A percentile compares a stretch with the other conserved stretches of the same genome.
Conservation (phyloP, 1,140 invertebrate species). For the Drosophila truncata region DNA sequence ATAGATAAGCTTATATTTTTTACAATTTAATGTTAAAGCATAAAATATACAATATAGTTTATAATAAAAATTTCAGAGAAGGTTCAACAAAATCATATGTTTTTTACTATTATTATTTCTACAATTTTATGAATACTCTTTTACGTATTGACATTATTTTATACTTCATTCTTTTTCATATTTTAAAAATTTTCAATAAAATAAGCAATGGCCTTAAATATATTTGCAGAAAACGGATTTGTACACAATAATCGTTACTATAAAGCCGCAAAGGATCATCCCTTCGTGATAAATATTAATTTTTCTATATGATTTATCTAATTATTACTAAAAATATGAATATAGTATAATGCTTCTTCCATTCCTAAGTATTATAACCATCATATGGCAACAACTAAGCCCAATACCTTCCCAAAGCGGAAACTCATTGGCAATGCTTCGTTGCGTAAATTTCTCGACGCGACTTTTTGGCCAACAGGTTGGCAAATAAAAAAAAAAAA, state of each 20-base stretch:
- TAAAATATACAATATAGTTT: too few relatives aligned
- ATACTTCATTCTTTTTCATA: not conserved
- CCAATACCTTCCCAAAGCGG: slow-evolving; percentile 79
- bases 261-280: not conserved
- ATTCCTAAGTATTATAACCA: not conserved
- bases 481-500: slow-evolving; percentile 46
- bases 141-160: not conserved
- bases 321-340: not conserved
- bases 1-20: too few relatives aligned
- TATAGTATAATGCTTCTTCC: not conserved
- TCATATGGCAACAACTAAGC: slow-evolving; percentile 64
- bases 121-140: not conserved
- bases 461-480: slow-evolving; percentile 80
- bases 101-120: not conserved
- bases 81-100: too few relatives aligned
- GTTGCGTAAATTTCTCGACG: slow-evolving; percentile 81
- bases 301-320: not conserved
- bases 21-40: too few relatives aligned
- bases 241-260: not conserved
- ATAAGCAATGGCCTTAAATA: not conserved
- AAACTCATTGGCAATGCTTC: slow-evolving; percentile 85
- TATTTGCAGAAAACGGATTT: not conserved
- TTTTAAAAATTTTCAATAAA: not conserved
- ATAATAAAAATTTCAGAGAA: too few relatives aligned
- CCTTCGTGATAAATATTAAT: not conserved